These are phyloP conservation scores for Mohoua ochrocephala DNA, from an alignment of 2,113 vertebrate genomes.

Conservation along the genomic window DNA sequence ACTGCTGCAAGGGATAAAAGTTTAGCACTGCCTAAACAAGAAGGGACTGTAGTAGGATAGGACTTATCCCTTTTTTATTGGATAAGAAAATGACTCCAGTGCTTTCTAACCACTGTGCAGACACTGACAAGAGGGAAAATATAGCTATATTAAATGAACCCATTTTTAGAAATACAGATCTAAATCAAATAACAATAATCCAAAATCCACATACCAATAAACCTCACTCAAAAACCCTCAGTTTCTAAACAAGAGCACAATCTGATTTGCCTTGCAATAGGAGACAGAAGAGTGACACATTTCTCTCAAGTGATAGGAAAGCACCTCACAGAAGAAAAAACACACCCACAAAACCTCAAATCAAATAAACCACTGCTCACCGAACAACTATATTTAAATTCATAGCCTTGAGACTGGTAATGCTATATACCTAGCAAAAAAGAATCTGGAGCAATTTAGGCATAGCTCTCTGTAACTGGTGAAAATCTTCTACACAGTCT, in stretches of 20 bases:
- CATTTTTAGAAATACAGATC: neutral
- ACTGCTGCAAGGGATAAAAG: neutral
- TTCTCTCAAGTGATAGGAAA: neutral
- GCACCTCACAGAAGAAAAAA: neutral
- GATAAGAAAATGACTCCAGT: neutral
- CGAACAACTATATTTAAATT: neutral
- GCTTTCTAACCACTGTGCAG: neutral
- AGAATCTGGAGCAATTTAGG: neutral
- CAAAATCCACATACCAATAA: neutral
- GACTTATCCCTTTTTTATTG: neutral
- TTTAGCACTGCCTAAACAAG: neutral
- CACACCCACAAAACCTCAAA: neutral
- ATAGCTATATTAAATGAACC: neutral
- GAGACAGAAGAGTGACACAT: neutral
- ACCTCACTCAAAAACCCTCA: neutral
- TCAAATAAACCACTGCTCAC: neutral
- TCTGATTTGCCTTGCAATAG: neutral
- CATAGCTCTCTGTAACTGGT: neutral
- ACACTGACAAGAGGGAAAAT: neutral
- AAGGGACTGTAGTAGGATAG: neutral
- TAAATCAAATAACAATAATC: neutral
- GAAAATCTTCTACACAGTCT: neutral
- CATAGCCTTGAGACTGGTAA: neutral
- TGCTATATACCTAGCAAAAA: neutral
- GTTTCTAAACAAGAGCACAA: neutral